Percentiles rank a stretch among this genome's conserved stretches.
Evolutionary conservation across 1,140 invertebrate species (phyloP).

Genomic region (Drosophila bocqueti): DNA sequence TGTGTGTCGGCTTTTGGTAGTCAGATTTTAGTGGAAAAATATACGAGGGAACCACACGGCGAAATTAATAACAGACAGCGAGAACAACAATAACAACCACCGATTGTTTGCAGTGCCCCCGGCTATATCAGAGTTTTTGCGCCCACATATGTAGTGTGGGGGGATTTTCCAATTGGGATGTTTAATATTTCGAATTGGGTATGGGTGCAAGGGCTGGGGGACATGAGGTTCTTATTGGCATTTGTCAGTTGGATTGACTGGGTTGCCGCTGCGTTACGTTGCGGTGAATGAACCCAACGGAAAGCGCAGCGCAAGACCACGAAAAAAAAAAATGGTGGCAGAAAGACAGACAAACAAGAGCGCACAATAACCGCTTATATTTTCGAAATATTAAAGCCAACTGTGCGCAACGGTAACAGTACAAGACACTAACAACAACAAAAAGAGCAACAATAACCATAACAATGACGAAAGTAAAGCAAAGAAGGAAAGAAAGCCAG

Average conservation of each 20-base stretch:
- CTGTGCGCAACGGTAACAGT: constrained; percentile 18
- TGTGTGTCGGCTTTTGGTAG: constrained; percentile 12
- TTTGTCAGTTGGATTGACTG: constrained; percentile 12
- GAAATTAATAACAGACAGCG: constrained; percentile 37
- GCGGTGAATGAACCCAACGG: constrained; percentile 29
- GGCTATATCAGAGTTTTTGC: constrained; percentile 6
- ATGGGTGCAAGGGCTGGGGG: not conserved
- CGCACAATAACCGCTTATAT: constrained; percentile 28
- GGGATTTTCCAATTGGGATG: constrained; percentile 37
- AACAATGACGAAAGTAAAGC: constrained; percentile 51
- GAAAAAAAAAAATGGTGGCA: constrained; percentile 13
- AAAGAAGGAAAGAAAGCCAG: constrained; percentile 44
- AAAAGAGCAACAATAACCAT: constrained; percentile 30
- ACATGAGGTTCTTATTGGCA: constrained; percentile 44
- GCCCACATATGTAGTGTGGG: constrained; percentile 16
- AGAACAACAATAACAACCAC: constrained; percentile 11
- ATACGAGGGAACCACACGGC: constrained; percentile 10
- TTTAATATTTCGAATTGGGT: not conserved
- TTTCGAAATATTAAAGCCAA: constrained; percentile 19
- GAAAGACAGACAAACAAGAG: constrained; percentile 34
- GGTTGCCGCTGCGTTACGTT: constrained; percentile 15
- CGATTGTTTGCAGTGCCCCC: constrained; percentile 13
- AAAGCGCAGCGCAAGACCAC: constrained; percentile 57
- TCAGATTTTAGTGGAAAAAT: constrained; percentile 9
- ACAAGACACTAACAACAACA: not conserved